Conservation (phyloP, 2,888 invertebrate species). For the Drosophila vallismaia region DNA sequence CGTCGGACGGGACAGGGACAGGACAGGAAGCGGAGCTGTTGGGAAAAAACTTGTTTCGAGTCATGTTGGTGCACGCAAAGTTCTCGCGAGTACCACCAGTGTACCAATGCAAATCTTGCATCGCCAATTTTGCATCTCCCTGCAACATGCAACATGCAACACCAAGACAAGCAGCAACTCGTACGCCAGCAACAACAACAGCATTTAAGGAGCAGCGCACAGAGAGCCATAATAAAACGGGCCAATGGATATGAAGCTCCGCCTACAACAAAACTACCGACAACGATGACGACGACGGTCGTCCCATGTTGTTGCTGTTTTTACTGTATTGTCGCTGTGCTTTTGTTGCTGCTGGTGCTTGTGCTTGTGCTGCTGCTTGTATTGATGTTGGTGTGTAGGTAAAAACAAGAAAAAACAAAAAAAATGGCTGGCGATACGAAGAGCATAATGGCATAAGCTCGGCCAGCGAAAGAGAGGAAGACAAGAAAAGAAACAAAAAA, state of each 20-base stretch:
- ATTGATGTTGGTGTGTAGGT: conserved; percentile 57
- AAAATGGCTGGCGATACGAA: conserved; percentile 64
- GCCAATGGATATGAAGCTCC: conserved; percentile 83
- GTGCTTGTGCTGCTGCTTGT: conserved; percentile 19
- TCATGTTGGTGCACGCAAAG: conserved; percentile 26
- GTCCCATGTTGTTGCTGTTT: conserved; percentile 29
- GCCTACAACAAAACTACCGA: conserved; percentile 80
- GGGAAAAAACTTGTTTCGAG: conserved; percentile 63
- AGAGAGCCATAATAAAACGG: conserved; percentile 77
- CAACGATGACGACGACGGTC: conserved; percentile 48
- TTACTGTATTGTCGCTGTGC: conserved; percentile 3
- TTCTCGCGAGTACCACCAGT: conserved; percentile 4
- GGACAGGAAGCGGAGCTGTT: conserved; percentile 47
- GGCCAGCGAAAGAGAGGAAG: conserved; percentile 27
- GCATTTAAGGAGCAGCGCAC: conserved; percentile 70
- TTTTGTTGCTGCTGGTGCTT: conserved; percentile 40
- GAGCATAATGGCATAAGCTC: conserved; percentile 52
- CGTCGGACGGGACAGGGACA: no score
- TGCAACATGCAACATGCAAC: conserved; percentile 55
- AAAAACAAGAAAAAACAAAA: conserved; percentile 51
- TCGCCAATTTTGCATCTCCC: conserved; percentile 31
- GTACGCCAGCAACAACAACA: conserved; percentile 24
- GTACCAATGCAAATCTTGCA: conserved; percentile 73
- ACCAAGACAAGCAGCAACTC: conserved; percentile 19
- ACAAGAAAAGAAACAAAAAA: conserved; percentile 15